Conservation (phyloP, 2,797 vertebrate genomes). For the Phalloptychus januarius region DNA sequence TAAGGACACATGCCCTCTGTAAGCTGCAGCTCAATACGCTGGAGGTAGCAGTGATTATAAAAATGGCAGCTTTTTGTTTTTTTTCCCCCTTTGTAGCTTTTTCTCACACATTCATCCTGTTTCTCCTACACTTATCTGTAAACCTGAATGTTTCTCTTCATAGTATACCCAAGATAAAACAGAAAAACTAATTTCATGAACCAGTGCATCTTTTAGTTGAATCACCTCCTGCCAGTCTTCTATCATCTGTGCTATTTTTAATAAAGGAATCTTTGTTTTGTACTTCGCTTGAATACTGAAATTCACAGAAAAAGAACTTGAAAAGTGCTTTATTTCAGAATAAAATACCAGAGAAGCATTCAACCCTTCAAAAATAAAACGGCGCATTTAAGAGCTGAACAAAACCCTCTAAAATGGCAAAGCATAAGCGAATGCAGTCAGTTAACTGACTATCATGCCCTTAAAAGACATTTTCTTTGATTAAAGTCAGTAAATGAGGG, state of each 20-base stretch:
- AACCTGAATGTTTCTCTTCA: background rate
- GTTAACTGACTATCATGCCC: constrained; percentile 51
- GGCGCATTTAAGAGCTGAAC: constrained; percentile 10
- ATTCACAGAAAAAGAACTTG: constrained; percentile 29
- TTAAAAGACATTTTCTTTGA: constrained; percentile 51
- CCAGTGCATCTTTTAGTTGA: constrained; percentile 1
- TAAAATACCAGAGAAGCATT: constrained; percentile 50
- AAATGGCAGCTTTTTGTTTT: background rate
- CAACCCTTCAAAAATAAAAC: constrained; percentile 3
- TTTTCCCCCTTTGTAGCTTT: background rate
- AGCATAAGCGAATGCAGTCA: constrained; percentile 29
- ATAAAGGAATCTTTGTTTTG: background rate
- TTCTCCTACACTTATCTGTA: background rate
- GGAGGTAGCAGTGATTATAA: background rate
- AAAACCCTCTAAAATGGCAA: constrained; percentile 12
- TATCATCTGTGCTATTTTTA: background rate
- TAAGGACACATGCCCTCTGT: constrained; percentile 10
- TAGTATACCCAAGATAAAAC: constrained; percentile 4
- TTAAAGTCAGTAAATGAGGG: constrained; percentile 53
- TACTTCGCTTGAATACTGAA: constrained; percentile 13
- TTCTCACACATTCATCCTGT: background rate
- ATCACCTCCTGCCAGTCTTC: background rate
- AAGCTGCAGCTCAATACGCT: background rate
- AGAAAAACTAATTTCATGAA: background rate
- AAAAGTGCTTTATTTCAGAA: constrained; percentile 35